A percentile compares a stretch with the other conserved stretches of the same genome.
Evolutionary conservation across 2,797 vertebrate species (phyloP).

Genomic region (Anolis apletophallus): DNA sequence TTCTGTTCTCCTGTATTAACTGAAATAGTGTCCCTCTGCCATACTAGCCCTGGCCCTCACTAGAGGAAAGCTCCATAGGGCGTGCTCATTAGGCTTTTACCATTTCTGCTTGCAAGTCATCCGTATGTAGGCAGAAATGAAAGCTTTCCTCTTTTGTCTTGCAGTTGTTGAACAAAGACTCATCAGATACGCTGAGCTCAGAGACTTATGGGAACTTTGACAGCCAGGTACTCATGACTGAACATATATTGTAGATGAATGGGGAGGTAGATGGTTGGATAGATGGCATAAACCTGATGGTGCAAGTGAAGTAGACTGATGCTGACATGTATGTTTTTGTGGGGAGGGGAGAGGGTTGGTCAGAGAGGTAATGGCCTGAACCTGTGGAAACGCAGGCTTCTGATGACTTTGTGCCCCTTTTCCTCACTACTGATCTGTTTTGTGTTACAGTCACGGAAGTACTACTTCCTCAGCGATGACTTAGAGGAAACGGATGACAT

Average conservation of each 20-base stretch:
- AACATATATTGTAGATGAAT: neutral
- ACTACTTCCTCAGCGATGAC: conserved; percentile 92
- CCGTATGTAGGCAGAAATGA: neutral
- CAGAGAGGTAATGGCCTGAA: neutral
- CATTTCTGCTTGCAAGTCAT: neutral
- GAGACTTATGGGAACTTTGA: conserved; percentile 90
- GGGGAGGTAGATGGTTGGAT: no score
- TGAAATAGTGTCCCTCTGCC: neutral
- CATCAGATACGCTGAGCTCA: conserved; percentile 77
- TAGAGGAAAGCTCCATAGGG: neutral
- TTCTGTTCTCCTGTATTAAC: neutral
- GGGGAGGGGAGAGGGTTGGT: no score
- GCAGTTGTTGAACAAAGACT: conserved; percentile 88
- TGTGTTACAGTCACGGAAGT: conserved; percentile 87
- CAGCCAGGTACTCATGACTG: conserved; percentile 81
- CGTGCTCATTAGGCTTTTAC: neutral
- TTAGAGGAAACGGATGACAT: conserved; percentile 81
- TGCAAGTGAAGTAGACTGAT: neutral
- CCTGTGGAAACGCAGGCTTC: no score
- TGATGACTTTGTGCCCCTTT: neutral
- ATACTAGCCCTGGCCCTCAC: neutral
- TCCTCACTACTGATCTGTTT: neutral
- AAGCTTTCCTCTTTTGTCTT: neutral
- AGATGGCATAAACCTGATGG: neutral
- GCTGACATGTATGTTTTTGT: neutral